phyloP scores from a whole-genome alignment of 1,140 invertebrate genomes.

The Drosophila pallidifrons region DNA sequence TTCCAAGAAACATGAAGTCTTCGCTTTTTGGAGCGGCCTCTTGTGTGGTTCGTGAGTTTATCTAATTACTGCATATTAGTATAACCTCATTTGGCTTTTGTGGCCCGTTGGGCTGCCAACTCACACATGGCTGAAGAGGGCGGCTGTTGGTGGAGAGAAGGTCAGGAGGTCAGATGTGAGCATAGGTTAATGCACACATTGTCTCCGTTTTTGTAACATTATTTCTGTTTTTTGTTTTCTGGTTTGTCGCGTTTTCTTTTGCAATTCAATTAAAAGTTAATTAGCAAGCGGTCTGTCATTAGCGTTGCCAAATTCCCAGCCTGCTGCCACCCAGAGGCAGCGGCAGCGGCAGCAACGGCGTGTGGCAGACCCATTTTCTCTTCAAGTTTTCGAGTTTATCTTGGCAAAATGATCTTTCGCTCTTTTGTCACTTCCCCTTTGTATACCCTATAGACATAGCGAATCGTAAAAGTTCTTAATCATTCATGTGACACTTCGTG shows the following conservation, averaged over 20 bases:
- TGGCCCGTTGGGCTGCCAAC: neutral
- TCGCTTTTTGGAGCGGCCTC: neutral
- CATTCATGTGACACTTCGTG: neutral
- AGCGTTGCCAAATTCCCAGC: constrained; percentile 18
- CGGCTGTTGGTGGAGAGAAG: neutral
- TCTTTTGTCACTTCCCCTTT: constrained; percentile 1
- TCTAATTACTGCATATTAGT: constrained; percentile 5
- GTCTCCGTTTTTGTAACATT: constrained; percentile 29
- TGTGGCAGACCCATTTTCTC: constrained; percentile 21
- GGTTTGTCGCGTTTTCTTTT: constrained; percentile 41
- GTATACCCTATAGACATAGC: neutral
- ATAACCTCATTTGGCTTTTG: constrained; percentile 8
- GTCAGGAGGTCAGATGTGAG: constrained; percentile 5
- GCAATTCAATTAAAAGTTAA: constrained; percentile 74
- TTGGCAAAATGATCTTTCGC: neutral
- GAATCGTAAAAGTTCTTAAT: neutral
- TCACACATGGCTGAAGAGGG: neutral
- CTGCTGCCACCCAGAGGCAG: neutral
- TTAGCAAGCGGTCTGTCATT: constrained; percentile 57
- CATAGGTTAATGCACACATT: constrained; percentile 32
- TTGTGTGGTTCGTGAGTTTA: neutral
- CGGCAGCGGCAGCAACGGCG: too few species aligned
- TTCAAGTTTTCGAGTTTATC: constrained; percentile 20
- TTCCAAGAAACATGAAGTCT: neutral
- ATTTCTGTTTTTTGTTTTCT: too few species aligned